Percentiles rank a stretch among this genome's conserved stretches.
Conservation (phyloP, 2,797 vertebrate genomes). For the Chlorospingus semifuscus region DNA sequence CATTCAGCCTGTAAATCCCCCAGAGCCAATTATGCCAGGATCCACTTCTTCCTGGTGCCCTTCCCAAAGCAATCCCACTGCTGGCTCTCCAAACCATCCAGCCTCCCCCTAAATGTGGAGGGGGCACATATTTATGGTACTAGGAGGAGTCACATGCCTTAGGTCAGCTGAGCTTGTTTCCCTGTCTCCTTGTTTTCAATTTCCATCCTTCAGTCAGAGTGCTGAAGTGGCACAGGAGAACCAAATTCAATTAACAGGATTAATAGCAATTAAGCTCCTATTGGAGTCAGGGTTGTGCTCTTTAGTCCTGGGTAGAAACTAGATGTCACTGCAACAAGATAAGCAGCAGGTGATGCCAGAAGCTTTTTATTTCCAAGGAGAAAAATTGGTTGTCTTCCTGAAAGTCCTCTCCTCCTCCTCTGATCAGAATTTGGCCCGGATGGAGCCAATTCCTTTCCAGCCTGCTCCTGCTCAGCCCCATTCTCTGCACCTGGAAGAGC, state of each 20-base stretch:
- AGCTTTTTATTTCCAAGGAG: slow-evolving; percentile 14
- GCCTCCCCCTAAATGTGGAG: fast-evolving
- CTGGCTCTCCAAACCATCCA: fast-evolving
- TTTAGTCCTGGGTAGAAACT: slow-evolving; percentile 16
- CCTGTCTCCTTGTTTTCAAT: not conserved
- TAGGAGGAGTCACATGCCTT: not conserved
- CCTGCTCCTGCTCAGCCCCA: not conserved
- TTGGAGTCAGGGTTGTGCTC: slow-evolving; percentile 7
- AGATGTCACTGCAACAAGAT: not conserved
- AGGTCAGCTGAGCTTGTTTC: not conserved
- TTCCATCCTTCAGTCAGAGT: not conserved
- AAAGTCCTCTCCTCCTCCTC: not conserved
- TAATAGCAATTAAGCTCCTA: slow-evolving; percentile 43
- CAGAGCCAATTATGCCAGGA: not conserved
- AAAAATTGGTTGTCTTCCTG: slow-evolving; percentile 6
- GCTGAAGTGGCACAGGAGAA: slow-evolving; percentile 17
- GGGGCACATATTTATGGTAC: not conserved
- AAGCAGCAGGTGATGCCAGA: slow-evolving; percentile 49
- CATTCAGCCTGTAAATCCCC: not conserved
- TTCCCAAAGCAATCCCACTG: fast-evolving
- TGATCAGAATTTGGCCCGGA: not conserved
- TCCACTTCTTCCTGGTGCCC: fast-evolving
- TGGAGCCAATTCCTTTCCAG: not conserved
- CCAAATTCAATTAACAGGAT: slow-evolving; percentile 42
- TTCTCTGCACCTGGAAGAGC: not conserved